These are phyloP conservation scores for Oryzias dopingdopingensis DNA, from an alignment of 2,797 vertebrate species.

Conservation along the genomic window DNA sequence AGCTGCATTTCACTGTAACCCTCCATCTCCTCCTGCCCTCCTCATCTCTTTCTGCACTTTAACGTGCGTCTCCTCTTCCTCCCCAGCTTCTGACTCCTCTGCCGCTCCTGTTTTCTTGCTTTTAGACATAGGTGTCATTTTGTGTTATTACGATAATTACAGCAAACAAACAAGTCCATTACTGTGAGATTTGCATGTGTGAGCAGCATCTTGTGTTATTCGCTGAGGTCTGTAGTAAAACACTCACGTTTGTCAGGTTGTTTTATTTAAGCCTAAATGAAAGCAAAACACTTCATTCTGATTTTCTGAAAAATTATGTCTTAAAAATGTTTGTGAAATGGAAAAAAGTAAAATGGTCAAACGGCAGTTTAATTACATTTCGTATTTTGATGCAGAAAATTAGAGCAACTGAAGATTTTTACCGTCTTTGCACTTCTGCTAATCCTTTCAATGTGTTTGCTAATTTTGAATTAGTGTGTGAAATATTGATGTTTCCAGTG, in stretches of 20 bases:
- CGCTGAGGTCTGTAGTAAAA: constrained; percentile 16
- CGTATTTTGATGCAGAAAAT: background rate
- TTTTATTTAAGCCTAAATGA: constrained; percentile 16
- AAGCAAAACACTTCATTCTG: constrained; percentile 4
- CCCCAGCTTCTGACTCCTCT: background rate
- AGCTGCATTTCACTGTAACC: background rate
- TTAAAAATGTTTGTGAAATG: background rate
- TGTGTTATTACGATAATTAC: constrained; percentile 50
- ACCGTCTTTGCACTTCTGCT: background rate
- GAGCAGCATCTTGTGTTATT: background rate
- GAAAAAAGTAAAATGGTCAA: background rate
- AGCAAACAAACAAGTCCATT: constrained; percentile 55
- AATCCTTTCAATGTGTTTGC: too few species aligned
- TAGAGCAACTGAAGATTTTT: background rate
- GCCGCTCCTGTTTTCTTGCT: constrained; percentile 5
- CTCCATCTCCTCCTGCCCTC: constrained; percentile 1
- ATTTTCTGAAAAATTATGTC: background rate
- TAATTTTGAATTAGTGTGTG: too few species aligned
- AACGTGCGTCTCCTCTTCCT: background rate
- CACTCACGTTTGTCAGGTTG: constrained; percentile 11
- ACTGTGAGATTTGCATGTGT: constrained; percentile 44
- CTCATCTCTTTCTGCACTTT: background rate
- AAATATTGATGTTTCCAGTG: too few species aligned
- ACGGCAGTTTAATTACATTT: constrained; percentile 2
- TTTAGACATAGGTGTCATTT: constrained; percentile 50